Evolutionary conservation across 2,797 vertebrate genomes (phyloP).

Genomic region (Tokudaia tokunoshimensis): DNA sequence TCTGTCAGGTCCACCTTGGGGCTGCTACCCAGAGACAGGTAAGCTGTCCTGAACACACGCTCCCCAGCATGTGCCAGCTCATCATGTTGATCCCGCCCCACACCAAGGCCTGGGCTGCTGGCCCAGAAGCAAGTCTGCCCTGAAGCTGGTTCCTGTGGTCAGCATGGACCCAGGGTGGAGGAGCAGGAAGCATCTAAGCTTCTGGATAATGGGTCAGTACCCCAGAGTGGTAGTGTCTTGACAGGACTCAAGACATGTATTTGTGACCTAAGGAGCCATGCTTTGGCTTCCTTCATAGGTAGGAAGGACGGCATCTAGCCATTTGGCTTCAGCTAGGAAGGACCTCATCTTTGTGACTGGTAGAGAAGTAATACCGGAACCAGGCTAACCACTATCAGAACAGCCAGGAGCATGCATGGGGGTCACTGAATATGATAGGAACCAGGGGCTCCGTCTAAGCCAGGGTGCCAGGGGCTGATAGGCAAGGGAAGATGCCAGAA

Average conservation of each 20-base stretch:
- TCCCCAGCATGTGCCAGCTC: background rate
- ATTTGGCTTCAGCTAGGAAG: background rate
- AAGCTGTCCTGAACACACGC: slow-evolving; percentile 64
- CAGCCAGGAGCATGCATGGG: too few species aligned
- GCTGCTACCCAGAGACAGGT: slow-evolving; percentile 97
- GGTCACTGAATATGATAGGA: background rate
- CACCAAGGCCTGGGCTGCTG: accelerated
- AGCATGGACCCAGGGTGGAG: background rate
- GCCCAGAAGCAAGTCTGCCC: accelerated
- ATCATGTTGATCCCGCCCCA: accelerated
- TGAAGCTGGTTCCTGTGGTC: background rate
- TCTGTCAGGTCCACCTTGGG: slow-evolving; percentile 98
- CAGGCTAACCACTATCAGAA: background rate
- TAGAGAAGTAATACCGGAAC: background rate
- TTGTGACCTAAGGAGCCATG: too few species aligned
- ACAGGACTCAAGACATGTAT: background rate
- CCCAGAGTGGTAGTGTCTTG: background rate
- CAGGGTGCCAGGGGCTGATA: background rate
- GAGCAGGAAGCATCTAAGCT: background rate
- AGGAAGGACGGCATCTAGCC: background rate
- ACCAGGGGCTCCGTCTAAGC: background rate
- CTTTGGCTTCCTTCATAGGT: background rate
- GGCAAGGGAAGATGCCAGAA: background rate
- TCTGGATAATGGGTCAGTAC: accelerated
- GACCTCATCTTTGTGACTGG: background rate